Evolutionary conservation across 2,113 vertebrate genomes (phyloP).

Genomic region (Nansenia antarctica): DNA sequence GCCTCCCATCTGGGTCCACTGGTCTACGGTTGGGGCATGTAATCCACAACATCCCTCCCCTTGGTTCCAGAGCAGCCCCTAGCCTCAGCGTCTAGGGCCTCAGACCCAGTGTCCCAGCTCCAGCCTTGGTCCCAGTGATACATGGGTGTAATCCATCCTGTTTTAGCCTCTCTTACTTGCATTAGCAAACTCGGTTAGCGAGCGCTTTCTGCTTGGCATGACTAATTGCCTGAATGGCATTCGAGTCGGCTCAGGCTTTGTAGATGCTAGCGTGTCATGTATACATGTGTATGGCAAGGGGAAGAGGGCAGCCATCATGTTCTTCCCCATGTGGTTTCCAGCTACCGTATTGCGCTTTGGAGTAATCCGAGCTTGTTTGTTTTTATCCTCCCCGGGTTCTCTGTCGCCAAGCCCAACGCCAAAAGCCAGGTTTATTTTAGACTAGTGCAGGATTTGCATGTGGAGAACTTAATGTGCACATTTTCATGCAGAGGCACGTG

Average conservation of each 20-base stretch:
- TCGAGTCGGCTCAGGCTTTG: conserved; percentile 25
- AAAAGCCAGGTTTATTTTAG: conserved; percentile 25
- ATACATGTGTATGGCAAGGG: not conserved
- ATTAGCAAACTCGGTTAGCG: conserved; percentile 34
- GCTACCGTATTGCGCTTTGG: not conserved
- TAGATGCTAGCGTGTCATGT: conserved; percentile 11
- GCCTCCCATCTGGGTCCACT: conserved; percentile 20
- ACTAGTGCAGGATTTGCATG: conserved; percentile 17
- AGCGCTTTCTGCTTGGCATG: conserved; percentile 19
- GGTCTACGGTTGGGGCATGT: conserved; percentile 27
- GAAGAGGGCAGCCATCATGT: not conserved
- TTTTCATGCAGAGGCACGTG: too few relatives aligned
- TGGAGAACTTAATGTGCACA: too few relatives aligned
- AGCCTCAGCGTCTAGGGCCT: not conserved
- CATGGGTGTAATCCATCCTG: conserved; percentile 42
- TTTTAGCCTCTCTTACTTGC: conserved; percentile 24
- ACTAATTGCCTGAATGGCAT: conserved; percentile 29
- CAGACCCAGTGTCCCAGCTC: not conserved
- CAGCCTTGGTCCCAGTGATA: conserved; percentile 3
- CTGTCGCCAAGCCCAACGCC: conserved; percentile 31
- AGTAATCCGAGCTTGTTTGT: conserved; percentile 54
- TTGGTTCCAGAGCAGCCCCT: not conserved
- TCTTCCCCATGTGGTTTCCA: too few relatives aligned
- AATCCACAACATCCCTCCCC: conserved; percentile 40
- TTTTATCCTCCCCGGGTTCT: conserved; percentile 48